These are phyloP conservation scores for Boloria euphrosyne DNA, from an alignment of 2,888 invertebrate species.

Conservation along the genomic window DNA sequence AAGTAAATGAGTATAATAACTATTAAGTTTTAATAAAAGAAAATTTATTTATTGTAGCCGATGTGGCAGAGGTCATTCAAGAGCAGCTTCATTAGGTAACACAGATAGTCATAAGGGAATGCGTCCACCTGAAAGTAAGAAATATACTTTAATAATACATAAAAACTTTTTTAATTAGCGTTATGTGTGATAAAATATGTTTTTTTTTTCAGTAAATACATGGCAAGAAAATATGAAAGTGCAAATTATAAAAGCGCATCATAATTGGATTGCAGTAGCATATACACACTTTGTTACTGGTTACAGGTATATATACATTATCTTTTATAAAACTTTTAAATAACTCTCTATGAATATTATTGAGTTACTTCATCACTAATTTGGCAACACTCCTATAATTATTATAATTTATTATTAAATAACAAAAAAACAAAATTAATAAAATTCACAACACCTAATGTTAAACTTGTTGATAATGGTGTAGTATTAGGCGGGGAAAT, in stretches of 20 bases:
- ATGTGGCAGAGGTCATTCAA: slow-evolving; percentile 86
- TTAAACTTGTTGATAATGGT: no score
- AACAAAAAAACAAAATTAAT: no score
- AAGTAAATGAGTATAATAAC: not conserved
- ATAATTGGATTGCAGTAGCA: slow-evolving; percentile 98
- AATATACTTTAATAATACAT: slow-evolving; percentile 22
- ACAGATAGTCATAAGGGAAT: slow-evolving; percentile 73
- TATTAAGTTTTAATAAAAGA: not conserved
- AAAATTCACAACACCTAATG: no score
- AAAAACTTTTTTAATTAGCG: not conserved
- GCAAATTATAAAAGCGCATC: slow-evolving; percentile 97
- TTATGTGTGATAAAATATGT: slow-evolving; percentile 3
- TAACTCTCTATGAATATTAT: no score
- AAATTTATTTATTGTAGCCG: slow-evolving; percentile 51
- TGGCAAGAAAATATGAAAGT: slow-evolving; percentile 94
- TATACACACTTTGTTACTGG: slow-evolving; percentile 98
- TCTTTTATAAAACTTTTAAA: not conserved
- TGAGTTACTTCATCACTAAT: no score
- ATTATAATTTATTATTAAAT: no score
- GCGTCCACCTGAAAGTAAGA: slow-evolving; percentile 71
- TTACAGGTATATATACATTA: slow-evolving; percentile 85
- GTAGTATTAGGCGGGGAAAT: no score
- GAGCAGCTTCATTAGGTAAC: slow-evolving; percentile 90
- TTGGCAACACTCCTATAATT: no score
- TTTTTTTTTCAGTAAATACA: slow-evolving; percentile 80